Evolutionary conservation across 2,888 invertebrate genomes (phyloP).

Genomic region (Dioctria rufipes): DNA sequence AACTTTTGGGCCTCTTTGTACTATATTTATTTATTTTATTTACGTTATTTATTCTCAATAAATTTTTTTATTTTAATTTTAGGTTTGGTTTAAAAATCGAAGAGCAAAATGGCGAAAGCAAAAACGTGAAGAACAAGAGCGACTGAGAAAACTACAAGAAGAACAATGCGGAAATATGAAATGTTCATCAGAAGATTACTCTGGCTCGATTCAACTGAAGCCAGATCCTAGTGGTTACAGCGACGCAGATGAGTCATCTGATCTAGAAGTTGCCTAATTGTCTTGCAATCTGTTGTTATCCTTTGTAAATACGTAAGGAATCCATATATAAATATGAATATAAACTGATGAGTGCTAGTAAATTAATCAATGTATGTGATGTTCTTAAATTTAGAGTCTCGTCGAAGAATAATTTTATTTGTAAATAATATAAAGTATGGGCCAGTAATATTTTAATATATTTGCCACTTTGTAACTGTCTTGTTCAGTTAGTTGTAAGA

Average conservation of each 20-base stretch:
- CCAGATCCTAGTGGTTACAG: constrained; percentile 71
- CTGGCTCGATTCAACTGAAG: constrained; percentile 68
- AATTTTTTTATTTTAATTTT: constrained; percentile 67
- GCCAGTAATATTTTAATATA: constrained; percentile 26
- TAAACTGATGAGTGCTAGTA: constrained; percentile 21
- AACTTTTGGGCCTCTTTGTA: no score
- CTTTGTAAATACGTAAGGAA: background rate
- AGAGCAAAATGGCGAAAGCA: constrained; percentile 97
- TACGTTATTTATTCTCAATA: background rate
- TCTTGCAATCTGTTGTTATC: background rate
- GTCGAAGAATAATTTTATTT: constrained; percentile 18
- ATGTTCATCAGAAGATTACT: constrained; percentile 68
- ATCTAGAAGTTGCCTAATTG: constrained; percentile 85
- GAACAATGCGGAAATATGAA: constrained; percentile 74
- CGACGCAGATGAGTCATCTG: constrained; percentile 83
- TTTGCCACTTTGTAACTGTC: constrained; percentile 22
- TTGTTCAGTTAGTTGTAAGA: constrained; percentile 32
- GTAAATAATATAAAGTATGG: background rate
- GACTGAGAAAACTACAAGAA: constrained; percentile 86
- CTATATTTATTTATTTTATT: no score
- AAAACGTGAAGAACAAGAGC: constrained; percentile 89
- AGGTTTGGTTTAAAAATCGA: constrained; percentile 98
- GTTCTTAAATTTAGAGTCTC: constrained; percentile 21
- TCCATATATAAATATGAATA: constrained; percentile 21
- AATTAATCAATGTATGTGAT: constrained; percentile 45